These are phyloP conservation scores for Cantharis nigra DNA, from an alignment of 2,888 invertebrate species.

Conservation along the genomic window DNA sequence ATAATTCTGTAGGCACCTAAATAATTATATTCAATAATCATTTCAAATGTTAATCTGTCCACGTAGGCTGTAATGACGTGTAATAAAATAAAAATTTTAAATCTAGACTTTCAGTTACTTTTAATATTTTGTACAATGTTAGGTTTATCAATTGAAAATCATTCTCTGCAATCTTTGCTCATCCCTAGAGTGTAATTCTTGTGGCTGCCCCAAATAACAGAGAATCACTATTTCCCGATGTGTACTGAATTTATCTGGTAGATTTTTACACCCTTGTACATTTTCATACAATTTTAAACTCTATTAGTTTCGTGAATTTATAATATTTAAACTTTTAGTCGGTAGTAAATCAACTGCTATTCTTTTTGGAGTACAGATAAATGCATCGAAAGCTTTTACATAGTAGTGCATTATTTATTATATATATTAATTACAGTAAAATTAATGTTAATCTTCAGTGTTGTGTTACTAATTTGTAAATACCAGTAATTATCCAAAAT, in stretches of 20 bases:
- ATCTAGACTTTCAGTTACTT: background rate
- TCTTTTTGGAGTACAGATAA: background rate
- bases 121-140: background rate
- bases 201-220: background rate
- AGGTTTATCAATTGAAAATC: background rate
- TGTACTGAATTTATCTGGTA: background rate
- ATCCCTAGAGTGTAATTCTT: background rate
- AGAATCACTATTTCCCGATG: background rate
- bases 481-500: background rate
- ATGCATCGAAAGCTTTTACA: background rate
- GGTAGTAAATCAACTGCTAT: background rate
- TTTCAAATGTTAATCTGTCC: too few relatives aligned
- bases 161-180: background rate
- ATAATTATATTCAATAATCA: background rate
- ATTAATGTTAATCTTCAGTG: background rate
- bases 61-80: too few relatives aligned
- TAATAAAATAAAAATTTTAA: too few relatives aligned
- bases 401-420: background rate
- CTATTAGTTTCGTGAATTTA: background rate
- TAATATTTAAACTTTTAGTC: background rate
- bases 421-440: background rate
- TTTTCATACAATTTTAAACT: background rate
- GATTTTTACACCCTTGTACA: background rate
- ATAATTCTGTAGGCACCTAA: background rate
- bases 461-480: background rate